Percentiles rank a stretch among this genome's conserved stretches.
phyloP scores from a whole-genome alignment of 92 coral and sea anemone genomes.

The Palythoa grandis region DNA sequence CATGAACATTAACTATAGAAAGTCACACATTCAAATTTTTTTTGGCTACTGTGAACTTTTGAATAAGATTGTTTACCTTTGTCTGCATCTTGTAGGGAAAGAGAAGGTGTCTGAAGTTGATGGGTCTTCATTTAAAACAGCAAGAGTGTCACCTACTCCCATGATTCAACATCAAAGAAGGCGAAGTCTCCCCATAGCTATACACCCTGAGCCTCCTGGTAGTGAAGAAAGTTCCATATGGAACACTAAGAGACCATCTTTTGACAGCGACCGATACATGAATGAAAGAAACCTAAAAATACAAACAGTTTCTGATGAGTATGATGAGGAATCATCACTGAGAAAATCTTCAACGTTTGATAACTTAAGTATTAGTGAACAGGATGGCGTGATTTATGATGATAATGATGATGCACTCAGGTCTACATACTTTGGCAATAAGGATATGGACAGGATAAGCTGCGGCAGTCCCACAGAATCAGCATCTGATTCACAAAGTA shows the following conservation, averaged over 20 bases:
- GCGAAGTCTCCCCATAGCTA: constrained; percentile 24
- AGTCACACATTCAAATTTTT: no score
- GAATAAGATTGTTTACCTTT: background rate
- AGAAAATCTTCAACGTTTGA: constrained; percentile 46
- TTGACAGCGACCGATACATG: constrained; percentile 31
- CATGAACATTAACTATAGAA: no score
- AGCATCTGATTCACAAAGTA: constrained; percentile 74
- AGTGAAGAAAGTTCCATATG: background rate
- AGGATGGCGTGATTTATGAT: constrained; percentile 39
- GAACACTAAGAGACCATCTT: constrained; percentile 14
- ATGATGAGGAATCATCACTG: constrained; percentile 23
- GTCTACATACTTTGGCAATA: constrained; percentile 53
- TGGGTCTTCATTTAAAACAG: background rate
- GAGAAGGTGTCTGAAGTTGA: constrained; percentile 64
- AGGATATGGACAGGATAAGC: constrained; percentile 67
- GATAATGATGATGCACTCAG: background rate
- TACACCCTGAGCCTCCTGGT: background rate
- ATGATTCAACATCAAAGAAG: constrained; percentile 16
- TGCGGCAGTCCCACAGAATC: constrained; percentile 76
- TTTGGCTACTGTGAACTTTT: background rate
- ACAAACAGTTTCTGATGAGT: constrained; percentile 37
- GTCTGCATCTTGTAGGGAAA: constrained; percentile 18
- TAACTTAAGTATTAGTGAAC: constrained; percentile 37
- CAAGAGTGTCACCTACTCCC: background rate
- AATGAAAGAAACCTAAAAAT: constrained; percentile 37